Base-by-base conservation (phyloP, 2,888 invertebrate genomes). In the Arrhopalites spinosus region DNA sequence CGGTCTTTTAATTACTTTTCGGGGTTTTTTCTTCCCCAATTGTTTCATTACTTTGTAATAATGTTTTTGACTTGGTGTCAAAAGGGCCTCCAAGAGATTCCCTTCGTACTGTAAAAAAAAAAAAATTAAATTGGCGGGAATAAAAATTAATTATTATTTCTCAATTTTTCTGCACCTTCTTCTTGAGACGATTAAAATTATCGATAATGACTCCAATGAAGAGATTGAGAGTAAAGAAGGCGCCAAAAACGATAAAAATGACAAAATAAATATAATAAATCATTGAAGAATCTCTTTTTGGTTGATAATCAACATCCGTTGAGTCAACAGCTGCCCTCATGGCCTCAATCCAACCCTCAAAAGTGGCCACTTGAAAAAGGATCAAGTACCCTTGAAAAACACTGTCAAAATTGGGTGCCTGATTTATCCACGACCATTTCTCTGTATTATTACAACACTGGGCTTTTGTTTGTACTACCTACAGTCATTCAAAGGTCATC, bases 201-300 rank as follows among this genome's bases (percentile, higher is more conserved):
- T 97, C 96, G 86, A 97, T 97, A 86, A 97, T 96, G 84, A 97
- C 96, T 91, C 96, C 96, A 88, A 97, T 97, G 87, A 97, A 96
- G 84, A 97, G 90, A 88, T 97, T 97, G 81, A 97, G 90, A 59
- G 96, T 96, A 88, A 97, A 96, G 89, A 97, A 97, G 78, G 95
- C 94, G 73, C 96, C 96, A 86, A 96, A 95, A 68, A 97, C 94
- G 84, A 97, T 96, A 87, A 97, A 97, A 85, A 95, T 93, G 78
- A 96, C 94, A 87, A 96, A 97, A 88, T 95, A 97, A 85, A 95
- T 89, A 85, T 96, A 96, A 82, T 93, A 94, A 85, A 92, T 93
- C 74, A 95, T 88, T 85, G 93, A 94, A 63, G 93, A 93, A 87
- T 97, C 96, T 84, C 92, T 89, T 81, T 91, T 91, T 5, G 96